These are phyloP conservation scores for Asobara japonica DNA, from an alignment of 1,140 invertebrate species.

Conservation along the genomic window DNA sequence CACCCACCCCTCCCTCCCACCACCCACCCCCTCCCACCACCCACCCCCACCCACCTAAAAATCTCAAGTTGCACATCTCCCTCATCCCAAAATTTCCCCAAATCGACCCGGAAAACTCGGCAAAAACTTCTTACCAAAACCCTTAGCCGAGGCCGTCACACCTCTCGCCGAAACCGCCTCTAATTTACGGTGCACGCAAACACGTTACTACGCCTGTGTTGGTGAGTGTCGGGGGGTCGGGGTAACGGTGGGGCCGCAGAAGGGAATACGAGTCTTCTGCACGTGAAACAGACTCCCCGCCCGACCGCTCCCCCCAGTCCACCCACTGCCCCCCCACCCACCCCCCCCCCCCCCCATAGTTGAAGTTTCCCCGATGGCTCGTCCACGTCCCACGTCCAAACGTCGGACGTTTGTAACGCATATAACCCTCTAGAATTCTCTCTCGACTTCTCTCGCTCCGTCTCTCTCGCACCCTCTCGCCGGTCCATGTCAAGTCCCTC, in stretches of 20 bases:
- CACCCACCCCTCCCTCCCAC: too few species aligned
- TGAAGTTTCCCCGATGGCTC: constrained; percentile 23
- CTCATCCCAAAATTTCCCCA: too few species aligned
- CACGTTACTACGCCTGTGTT: constrained; percentile 13
- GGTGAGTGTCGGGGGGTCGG: neutral
- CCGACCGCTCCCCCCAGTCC: too few species aligned
- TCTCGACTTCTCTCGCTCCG: too few species aligned
- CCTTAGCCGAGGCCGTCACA: neutral
- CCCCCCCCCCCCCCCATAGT: neutral
- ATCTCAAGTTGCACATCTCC: too few species aligned
- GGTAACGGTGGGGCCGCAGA: neutral
- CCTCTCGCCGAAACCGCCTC: neutral
- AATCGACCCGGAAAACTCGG: too few species aligned
- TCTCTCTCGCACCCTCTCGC: too few species aligned
- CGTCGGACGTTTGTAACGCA: constrained; percentile 18
- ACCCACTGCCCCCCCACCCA: too few species aligned
- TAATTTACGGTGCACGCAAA: constrained; percentile 35
- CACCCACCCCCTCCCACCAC: too few species aligned
- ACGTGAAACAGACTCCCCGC: neutral
- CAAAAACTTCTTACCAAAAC: neutral
- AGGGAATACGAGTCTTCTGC: neutral
- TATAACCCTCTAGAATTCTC: constrained; percentile 12
- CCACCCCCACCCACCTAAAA: neutral
- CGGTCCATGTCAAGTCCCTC: too few species aligned
- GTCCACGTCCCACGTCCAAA: constrained; percentile 25